phyloP scores from a whole-genome alignment of 2,113 vertebrate species.

The Actenoides hombroni region DNA sequence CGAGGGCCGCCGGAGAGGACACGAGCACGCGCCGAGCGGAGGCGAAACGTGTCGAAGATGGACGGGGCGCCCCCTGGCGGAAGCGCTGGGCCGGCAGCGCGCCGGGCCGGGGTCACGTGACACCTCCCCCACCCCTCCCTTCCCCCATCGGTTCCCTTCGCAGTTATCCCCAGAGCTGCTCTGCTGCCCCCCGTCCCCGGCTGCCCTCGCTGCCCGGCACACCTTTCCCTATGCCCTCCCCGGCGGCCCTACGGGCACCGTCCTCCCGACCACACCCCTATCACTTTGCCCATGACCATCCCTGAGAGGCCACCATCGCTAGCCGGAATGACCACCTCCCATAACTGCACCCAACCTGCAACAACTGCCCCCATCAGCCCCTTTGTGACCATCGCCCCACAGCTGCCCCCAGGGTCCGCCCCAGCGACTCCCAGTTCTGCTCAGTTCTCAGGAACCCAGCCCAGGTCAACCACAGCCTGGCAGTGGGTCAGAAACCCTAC shows the following conservation, averaged over 20 bases:
- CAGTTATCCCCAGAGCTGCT: neutral
- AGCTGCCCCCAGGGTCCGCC: too few relatives aligned
- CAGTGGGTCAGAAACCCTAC: rapidly evolving
- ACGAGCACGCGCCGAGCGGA: neutral
- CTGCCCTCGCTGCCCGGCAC: too few relatives aligned
- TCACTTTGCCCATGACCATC: too few relatives aligned
- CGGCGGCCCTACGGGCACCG: too few relatives aligned
- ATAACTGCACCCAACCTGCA: neutral
- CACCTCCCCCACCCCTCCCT: rapidly evolving
- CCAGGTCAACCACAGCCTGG: rapidly evolving
- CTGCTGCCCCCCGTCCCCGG: neutral
- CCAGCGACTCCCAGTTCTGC: neutral
- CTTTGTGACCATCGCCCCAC: rapidly evolving
- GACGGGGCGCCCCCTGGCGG: neutral
- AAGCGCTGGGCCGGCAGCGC: too few relatives aligned
- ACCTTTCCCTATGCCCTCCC: too few relatives aligned
- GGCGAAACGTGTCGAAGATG: neutral
- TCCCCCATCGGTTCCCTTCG: too few relatives aligned
- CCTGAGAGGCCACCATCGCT: too few relatives aligned
- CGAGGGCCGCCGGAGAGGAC: neutral
- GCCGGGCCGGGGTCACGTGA: neutral
- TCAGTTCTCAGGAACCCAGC: neutral
- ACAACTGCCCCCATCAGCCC: neutral
- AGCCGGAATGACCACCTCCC: neutral
- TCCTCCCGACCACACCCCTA: too few relatives aligned